phyloP scores from a whole-genome alignment of 2,113 vertebrate species.

The Calidris pygmaea region DNA sequence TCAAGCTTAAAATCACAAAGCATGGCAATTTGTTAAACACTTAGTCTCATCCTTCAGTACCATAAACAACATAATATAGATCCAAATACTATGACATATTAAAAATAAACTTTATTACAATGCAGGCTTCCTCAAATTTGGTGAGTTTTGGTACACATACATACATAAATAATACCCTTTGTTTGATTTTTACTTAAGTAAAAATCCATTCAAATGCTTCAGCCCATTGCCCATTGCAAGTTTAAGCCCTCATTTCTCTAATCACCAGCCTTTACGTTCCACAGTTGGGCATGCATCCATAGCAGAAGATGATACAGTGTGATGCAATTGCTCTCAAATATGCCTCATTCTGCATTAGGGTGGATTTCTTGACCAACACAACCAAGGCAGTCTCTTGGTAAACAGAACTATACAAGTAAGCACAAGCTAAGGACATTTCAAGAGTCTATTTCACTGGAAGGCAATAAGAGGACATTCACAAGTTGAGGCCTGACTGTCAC shows the following conservation, averaged over 20 bases:
- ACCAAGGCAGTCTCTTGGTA: constrained; percentile 31
- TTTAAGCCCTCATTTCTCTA: constrained; percentile 54
- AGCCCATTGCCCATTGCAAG: constrained; percentile 9
- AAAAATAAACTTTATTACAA: constrained; percentile 69
- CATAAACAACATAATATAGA: constrained; percentile 57
- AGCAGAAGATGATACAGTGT: constrained; percentile 37
- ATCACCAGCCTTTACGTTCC: constrained; percentile 44
- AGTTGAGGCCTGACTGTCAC: constrained; percentile 53
- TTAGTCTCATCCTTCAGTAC: constrained; percentile 42
- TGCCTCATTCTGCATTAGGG: constrained; percentile 7
- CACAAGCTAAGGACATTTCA: constrained; percentile 39
- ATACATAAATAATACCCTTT: constrained; percentile 54
- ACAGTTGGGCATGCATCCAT: not conserved
- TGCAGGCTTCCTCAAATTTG: constrained; percentile 56
- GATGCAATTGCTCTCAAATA: constrained; percentile 45
- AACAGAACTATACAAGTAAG: constrained; percentile 33
- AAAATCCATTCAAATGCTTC: constrained; percentile 55
- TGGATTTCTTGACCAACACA: constrained; percentile 33
- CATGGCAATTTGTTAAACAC: constrained; percentile 20
- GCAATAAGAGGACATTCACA: constrained; percentile 47
- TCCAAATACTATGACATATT: constrained; percentile 67
- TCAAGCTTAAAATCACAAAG: constrained; percentile 45
- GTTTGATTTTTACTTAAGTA: constrained; percentile 47
- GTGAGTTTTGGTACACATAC: constrained; percentile 46
- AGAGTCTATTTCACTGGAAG: constrained; percentile 58